A percentile compares a stretch with the other conserved stretches of the same genome.
Evolutionary conservation across 2,888 invertebrate genomes (phyloP).

Genomic region (Thereva unica): DNA sequence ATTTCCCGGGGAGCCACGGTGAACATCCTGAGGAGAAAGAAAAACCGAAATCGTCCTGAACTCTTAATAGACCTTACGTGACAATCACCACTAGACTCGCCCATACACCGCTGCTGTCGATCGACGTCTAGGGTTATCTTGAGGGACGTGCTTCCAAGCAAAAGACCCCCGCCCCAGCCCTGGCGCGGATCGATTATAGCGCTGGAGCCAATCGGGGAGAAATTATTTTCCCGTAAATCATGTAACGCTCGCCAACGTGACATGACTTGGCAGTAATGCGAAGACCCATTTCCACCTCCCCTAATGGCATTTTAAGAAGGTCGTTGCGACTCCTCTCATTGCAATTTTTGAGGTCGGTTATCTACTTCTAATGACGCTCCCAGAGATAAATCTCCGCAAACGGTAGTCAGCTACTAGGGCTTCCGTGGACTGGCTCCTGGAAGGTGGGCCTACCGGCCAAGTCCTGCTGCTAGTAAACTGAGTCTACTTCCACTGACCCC

Average conservation of each 20-base stretch:
- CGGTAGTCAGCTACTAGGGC: no score
- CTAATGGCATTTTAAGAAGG: conserved; percentile 17
- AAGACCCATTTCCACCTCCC: conserved; percentile 3
- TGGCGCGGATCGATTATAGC: conserved; percentile 8
- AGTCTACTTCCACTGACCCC: not conserved
- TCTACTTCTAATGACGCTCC: not conserved
- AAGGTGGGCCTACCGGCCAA: not conserved
- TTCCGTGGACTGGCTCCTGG: not conserved
- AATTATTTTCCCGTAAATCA: conserved; percentile 25
- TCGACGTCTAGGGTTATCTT: not conserved
- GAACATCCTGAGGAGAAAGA: not conserved
- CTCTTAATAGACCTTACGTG: conserved; percentile 22
- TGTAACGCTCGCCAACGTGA: conserved; percentile 18
- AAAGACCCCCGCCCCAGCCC: not conserved
- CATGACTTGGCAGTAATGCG: conserved; percentile 15
- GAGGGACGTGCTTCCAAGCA: conserved; percentile 1
- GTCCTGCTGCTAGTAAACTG: not conserved
- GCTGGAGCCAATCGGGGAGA: conserved; percentile 9
- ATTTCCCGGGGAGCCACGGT: no score
- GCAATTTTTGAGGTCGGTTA: conserved; percentile 11
- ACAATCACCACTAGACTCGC: conserved; percentile 9
- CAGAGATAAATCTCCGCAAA: not conserved
- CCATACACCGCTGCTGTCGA: not conserved
- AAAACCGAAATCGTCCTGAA: conserved; percentile 15
- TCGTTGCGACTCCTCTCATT: conserved; percentile 9